Percentiles rank a stretch among this genome's conserved stretches.
Conservation (phyloP, 1,140 invertebrate genomes). For the Bombus vancouverensis region DNA sequence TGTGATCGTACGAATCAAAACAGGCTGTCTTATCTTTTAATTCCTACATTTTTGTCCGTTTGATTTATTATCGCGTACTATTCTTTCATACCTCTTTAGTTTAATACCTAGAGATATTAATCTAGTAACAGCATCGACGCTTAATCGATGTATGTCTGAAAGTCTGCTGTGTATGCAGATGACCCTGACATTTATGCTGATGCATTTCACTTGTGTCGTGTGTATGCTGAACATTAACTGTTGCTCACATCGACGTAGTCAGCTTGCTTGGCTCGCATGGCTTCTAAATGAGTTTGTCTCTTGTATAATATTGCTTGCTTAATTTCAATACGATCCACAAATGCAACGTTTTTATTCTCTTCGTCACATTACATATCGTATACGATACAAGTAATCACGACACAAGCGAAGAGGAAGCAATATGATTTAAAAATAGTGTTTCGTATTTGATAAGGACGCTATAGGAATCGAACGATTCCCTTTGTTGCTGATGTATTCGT, state of each 20-base stretch:
- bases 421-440: background rate
- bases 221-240: conserved; percentile 62
- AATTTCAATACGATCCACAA: background rate
- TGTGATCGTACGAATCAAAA: conserved; percentile 20
- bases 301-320: background rate
- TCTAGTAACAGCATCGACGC: conserved; percentile 66
- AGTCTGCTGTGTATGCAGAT: conserved; percentile 59
- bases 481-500: background rate
- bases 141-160: conserved; percentile 74
- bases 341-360: background rate
- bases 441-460: background rate
- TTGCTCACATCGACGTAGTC: conserved; percentile 58
- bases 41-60: background rate
- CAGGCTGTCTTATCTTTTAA: conserved; percentile 1
- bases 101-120: conserved; percentile 36
- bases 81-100: background rate
- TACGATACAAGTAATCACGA: background rate
- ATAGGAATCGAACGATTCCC: background rate
- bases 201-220: conserved; percentile 71
- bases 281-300: background rate
- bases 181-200: conserved; percentile 78
- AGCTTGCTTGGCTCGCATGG: background rate
- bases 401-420: background rate
- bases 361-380: background rate
- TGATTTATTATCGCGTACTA: background rate